These are phyloP conservation scores for Lithosia quadra DNA, from an alignment of 2,888 invertebrate genomes.

Conservation along the genomic window DNA sequence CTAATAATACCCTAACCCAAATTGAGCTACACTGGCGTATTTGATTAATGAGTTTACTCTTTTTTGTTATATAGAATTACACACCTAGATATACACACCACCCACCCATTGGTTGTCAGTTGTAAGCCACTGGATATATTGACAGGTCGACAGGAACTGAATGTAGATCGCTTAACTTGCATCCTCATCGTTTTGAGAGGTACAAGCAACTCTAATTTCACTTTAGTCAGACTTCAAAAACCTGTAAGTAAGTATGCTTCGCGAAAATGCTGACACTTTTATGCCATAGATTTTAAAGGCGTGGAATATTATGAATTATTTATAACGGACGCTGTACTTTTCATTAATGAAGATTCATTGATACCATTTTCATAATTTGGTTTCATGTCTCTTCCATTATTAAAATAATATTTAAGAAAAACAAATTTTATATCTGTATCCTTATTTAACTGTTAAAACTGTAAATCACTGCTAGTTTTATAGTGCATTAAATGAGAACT, in stretches of 20 bases:
- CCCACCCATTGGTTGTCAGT: background rate
- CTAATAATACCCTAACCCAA: background rate
- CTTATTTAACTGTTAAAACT: too few relatives aligned
- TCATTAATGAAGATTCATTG: conserved; percentile 1
- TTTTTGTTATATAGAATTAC: background rate
- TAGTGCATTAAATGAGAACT: too few relatives aligned
- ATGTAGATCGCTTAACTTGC: background rate
- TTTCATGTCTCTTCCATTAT: background rate
- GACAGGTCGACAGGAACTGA: background rate
- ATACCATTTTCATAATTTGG: background rate
- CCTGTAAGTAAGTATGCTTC: background rate
- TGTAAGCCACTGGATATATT: background rate
- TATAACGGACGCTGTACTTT: conserved; percentile 4
- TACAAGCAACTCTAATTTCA: background rate
- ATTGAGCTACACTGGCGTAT: background rate
- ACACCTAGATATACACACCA: background rate
- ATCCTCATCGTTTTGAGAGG: background rate
- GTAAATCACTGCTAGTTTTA: too few relatives aligned
- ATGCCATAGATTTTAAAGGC: background rate
- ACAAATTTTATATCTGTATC: background rate
- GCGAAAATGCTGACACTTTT: background rate
- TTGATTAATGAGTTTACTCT: conserved; percentile 4
- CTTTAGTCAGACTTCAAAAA: conserved; percentile 2
- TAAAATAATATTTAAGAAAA: background rate
- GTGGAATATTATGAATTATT: conserved; percentile 4